A percentile compares a stretch with the other conserved stretches of the same genome.
Evolutionary conservation across 1,140 invertebrate genomes (phyloP).

Genomic region (Pachyrhynchus sulphureomaculatus): DNA sequence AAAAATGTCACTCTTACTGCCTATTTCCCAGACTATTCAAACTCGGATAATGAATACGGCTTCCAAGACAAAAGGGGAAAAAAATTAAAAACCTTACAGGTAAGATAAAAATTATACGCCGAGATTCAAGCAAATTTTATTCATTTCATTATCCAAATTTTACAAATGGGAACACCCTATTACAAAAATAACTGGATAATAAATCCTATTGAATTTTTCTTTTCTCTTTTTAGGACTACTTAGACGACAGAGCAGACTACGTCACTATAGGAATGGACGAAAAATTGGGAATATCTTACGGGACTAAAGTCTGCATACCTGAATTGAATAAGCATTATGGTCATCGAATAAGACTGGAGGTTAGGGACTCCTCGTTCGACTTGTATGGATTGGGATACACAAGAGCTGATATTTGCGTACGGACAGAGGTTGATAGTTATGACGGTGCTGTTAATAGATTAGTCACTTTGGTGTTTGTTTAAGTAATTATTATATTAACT

Average conservation of each 20-base stretch:
- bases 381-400: constrained; percentile 49
- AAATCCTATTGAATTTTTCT: too few relatives aligned
- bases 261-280: constrained; percentile 57
- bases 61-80: constrained; percentile 52
- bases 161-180: not conserved
- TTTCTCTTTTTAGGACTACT: constrained; percentile 50
- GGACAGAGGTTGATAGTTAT: constrained; percentile 56
- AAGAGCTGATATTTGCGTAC: constrained; percentile 56
- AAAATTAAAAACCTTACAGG: constrained; percentile 55
- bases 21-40: constrained; percentile 55
- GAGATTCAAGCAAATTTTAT: too few relatives aligned
- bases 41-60: constrained; percentile 48
- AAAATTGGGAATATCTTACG: constrained; percentile 50
- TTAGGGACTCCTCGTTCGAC: constrained; percentile 51
- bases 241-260: constrained; percentile 53
- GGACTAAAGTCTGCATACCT: constrained; percentile 54
- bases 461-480: constrained; percentile 48
- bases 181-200: not conserved
- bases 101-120: constrained; percentile 36
- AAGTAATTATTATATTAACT: too few relatives aligned
- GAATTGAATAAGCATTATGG: constrained; percentile 56
- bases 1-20: constrained; percentile 54
- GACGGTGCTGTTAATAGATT: constrained; percentile 53
- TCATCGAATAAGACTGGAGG: constrained; percentile 50
- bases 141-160: not conserved